A percentile compares a stretch with the other conserved stretches of the same genome.
phyloP scores from a whole-genome alignment of 2,113 vertebrate genomes.

The Pionites leucogaster region DNA sequence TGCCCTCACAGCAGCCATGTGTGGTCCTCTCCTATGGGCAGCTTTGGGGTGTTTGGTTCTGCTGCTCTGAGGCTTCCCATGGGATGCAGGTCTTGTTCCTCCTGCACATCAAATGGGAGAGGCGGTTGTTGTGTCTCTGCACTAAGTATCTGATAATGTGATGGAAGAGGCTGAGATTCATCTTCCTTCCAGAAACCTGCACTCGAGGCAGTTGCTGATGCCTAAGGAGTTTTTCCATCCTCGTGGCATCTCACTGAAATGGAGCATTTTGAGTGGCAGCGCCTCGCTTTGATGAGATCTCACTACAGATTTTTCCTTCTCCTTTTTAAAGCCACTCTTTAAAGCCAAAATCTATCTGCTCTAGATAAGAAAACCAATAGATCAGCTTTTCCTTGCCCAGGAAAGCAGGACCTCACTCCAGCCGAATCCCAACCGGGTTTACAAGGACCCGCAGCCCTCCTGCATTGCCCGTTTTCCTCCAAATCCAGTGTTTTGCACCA shows the following conservation, averaged over 20 bases:
- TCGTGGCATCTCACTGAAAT: fast-evolving
- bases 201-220: neutral
- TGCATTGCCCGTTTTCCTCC: fast-evolving
- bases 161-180: neutral
- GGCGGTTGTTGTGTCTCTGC: neutral
- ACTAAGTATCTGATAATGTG: neutral
- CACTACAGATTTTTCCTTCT: neutral
- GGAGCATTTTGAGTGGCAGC: neutral
- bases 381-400: neutral
- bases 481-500: neutral
- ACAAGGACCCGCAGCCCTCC: neutral
- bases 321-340: neutral
- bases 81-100: neutral
- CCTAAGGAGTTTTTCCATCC: neutral
- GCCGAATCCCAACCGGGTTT: neutral
- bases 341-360: neutral
- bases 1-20: fast-evolving
- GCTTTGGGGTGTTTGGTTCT: fast-evolving
- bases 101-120: fast-evolving
- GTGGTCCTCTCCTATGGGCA: too few species aligned
- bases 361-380: neutral
- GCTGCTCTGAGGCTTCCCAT: neutral
- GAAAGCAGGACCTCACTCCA: neutral
- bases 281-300: neutral
- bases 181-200: neutral